Percentiles rank a stretch among this genome's conserved stretches.
Conservation (phyloP, 1,140 invertebrate species). For the Physella acuta region DNA sequence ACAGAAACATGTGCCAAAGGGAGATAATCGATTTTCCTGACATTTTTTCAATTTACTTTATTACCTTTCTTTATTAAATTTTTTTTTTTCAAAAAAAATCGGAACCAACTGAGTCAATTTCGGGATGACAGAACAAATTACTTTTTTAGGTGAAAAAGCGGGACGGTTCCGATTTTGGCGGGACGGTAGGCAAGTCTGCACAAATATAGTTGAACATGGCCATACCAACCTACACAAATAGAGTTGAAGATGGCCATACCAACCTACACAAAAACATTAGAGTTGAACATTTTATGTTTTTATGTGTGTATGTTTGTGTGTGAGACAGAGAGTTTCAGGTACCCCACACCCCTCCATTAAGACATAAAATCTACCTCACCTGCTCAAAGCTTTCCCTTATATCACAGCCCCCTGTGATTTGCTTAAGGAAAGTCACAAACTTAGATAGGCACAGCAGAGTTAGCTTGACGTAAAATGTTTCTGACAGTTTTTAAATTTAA, state of each 20-base stretch:
- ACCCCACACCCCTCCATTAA: background rate
- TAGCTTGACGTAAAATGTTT: background rate
- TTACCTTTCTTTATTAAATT: no score
- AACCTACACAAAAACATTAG: background rate
- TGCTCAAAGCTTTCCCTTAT: slow-evolving; percentile 93
- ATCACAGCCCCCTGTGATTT: slow-evolving; percentile 78
- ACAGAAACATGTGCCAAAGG: no score
- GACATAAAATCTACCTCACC: slow-evolving; percentile 41
- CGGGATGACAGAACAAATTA: no score
- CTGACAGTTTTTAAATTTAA: background rate
- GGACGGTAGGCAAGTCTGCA: no score
- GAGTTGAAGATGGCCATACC: slow-evolving; percentile 86
- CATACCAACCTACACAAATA: slow-evolving; percentile 62
- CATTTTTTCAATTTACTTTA: no score
- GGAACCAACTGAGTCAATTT: no score
- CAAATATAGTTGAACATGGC: background rate
- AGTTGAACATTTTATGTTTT: background rate
- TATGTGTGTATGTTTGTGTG: no score
- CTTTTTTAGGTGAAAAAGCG: no score
- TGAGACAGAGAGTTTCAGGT: background rate
- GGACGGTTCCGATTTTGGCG: no score
- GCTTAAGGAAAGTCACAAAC: slow-evolving; percentile 35
- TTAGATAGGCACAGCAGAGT: background rate
- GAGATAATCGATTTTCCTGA: no score
- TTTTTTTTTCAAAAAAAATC: no score